Base-by-base conservation (phyloP, 2,797 vertebrate species). In the Acanthurus lineatus region DNA sequence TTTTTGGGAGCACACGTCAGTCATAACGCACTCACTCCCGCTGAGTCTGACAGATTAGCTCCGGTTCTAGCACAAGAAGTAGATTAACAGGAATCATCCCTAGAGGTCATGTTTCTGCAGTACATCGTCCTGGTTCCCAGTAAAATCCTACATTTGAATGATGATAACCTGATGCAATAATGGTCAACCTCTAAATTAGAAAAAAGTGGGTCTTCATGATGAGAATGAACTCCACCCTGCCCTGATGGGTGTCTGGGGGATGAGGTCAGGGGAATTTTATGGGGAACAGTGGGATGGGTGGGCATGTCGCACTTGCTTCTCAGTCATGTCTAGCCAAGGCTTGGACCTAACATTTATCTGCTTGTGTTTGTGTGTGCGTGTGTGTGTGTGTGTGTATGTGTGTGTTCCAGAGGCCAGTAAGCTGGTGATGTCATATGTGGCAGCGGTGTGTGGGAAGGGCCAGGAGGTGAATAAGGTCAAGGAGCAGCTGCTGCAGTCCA, bases 381-480 rank as follows among this genome's bases (percentile, higher is more conserved):
- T 38, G 38, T 38, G 38, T 38, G 38, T 40, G 38, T 40, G 40
- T 42, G 40, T 42, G 40, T 88, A 42, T 80, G 61, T 91, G 80
- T 83, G 51, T 80, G 58, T 86, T 91, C 28, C 95, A 99, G 98
- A 99, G 96, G 98, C 98, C 58, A 99, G 98, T 94, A 99, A 99
- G 93, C 96, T 99, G 93, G 98, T 99, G 82, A 99, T 99, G 98
- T 99, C 98, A 57, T 99, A 99, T 4, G 97, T 99, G 84, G 98
- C 98, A 42, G 98, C 98, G 14, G 98, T 99, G 87, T 99, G 98
- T 92, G 98, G 98, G 88, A 99, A 98, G 95, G 98, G 98, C 86
- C 96, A 97, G 61, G 98, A 99, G 94, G 98, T 99, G 76, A 99
- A 99, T 85, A 98, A 99, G 95, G 98, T 99, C 53, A 99, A 99